Evolutionary conservation across 2,888 invertebrate genomes (phyloP), one percentile per base, ranked within the genome.

Genomic region (Fragum sueziense): DNA sequence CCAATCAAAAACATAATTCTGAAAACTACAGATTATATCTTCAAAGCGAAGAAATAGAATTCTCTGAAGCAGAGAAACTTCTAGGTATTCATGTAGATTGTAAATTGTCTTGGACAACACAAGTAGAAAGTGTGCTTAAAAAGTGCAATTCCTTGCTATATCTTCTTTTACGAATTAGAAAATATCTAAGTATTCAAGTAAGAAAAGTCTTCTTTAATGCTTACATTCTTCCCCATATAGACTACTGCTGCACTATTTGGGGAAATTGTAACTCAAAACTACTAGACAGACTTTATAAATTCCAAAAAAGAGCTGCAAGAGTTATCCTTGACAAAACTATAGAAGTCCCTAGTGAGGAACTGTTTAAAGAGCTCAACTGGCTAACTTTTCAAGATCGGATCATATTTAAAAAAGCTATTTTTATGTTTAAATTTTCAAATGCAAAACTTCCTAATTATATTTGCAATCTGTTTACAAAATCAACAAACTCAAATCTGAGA

Each of bases 151-250:
- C 57, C 14, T 22, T 25, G 14, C n/a, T 57, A 27, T 4, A 6
- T 27, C 27, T 57, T 3, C 57, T 57, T 3, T 3, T 25, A 25
- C 11, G 25, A 57, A 57, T 57, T 25, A 27, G 14, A 57, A 22
- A 25, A 3, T 57, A 27, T 57, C 25, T 57, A 3, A 57, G 27
- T 57, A 25, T 57, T 27, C 25, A 57, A 20, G 14, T 57, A 2
- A 57, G 57, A 57, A 57, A 57, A n/a, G 14, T 57, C 25, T 57
- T 57, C 27, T 57, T 7, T 27, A 57, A 57, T 57, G 9, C 57
- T 11, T 57, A 57, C 27, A 57, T 62, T 31, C 20, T 62, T 1
- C 62, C 34, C 2, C 62, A 31, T 31, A 25, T 62, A 25, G 62
- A 33, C 20, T 62, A 33, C 33, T 62, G 31, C 14, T 34, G 31